A percentile compares a stretch with the other conserved stretches of the same genome.
Evolutionary conservation across 1,140 invertebrate genomes (phyloP).

Genomic region (Drosophila littoralis): DNA sequence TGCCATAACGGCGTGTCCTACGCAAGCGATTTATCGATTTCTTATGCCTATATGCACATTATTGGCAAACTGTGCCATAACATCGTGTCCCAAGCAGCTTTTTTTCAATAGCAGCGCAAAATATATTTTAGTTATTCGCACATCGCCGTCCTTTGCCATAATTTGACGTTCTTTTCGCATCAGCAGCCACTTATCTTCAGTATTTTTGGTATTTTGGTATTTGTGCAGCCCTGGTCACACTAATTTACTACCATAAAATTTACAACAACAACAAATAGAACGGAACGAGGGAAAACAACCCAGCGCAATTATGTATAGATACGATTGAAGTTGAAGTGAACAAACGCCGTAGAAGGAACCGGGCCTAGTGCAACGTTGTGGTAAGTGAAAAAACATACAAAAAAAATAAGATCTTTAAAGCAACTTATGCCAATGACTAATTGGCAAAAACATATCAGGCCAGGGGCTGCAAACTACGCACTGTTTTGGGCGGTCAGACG

Average conservation of each 20-base stretch:
- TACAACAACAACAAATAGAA: conserved; percentile 42
- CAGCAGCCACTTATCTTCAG: neutral
- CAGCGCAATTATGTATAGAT: conserved; percentile 48
- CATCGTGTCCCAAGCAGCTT: neutral
- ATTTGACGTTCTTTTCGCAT: neutral
- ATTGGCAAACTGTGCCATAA: too few relatives aligned
- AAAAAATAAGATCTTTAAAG: neutral
- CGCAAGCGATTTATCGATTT: too few relatives aligned
- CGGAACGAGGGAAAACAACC: conserved; percentile 47
- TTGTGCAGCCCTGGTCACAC: conserved; percentile 13
- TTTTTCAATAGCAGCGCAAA: neutral
- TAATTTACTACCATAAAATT: conserved; percentile 27
- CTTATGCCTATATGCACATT: too few relatives aligned
- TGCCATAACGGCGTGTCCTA: too few relatives aligned
- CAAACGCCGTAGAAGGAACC: conserved; percentile 33
- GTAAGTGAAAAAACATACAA: conserved; percentile 12
- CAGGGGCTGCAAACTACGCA: conserved; percentile 38
- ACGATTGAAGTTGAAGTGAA: conserved; percentile 47
- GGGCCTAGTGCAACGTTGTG: conserved; percentile 45
- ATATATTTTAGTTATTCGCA: neutral
- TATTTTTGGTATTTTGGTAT: conserved; percentile 26
- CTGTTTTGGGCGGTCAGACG: conserved; percentile 14
- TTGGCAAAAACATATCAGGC: conserved; percentile 2
- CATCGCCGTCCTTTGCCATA: neutral
- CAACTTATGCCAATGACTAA: neutral